Percentiles rank a stretch among this genome's conserved stretches.
Conservation (phyloP, 2,113 vertebrate genomes). For the Barnardius zonarius region DNA sequence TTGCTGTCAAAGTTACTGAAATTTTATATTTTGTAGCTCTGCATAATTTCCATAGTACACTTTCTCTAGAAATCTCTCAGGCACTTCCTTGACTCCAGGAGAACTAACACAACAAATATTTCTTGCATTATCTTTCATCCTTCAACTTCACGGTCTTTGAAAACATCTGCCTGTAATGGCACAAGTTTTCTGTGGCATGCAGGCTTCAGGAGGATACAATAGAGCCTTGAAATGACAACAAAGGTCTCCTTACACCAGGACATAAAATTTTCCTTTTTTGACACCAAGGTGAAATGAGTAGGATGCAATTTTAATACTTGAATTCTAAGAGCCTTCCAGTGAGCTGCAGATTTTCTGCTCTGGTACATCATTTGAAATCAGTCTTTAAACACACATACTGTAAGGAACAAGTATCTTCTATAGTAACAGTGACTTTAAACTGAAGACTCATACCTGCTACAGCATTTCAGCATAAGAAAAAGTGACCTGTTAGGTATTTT, state of each 20-base stretch:
- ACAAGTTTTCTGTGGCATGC: not conserved
- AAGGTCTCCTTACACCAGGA: not conserved
- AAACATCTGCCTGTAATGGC: not conserved
- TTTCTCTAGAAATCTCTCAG: not conserved
- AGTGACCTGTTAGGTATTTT: not conserved
- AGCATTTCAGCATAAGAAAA: not conserved
- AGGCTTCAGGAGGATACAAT: not conserved
- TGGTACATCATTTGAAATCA: not conserved
- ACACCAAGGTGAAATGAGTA: not conserved
- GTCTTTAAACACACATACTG: not conserved
- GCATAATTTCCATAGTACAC: rapidly evolving
- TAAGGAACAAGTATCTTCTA: not conserved
- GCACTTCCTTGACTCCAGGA: not conserved
- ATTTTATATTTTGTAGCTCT: not conserved
- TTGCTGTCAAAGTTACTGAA: not conserved
- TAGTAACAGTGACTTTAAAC: not conserved
- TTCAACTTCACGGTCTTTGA: not conserved
- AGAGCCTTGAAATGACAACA: not conserved
- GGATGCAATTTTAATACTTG: not conserved
- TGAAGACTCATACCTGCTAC: not conserved
- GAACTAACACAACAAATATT: not conserved
- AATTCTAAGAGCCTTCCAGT: not conserved
- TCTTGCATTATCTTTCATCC: not conserved
- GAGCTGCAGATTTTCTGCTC: not conserved
- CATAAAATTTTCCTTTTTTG: not conserved